phyloP scores from a whole-genome alignment of 2,113 vertebrate genomes.

The Engystomops pustulosus region DNA sequence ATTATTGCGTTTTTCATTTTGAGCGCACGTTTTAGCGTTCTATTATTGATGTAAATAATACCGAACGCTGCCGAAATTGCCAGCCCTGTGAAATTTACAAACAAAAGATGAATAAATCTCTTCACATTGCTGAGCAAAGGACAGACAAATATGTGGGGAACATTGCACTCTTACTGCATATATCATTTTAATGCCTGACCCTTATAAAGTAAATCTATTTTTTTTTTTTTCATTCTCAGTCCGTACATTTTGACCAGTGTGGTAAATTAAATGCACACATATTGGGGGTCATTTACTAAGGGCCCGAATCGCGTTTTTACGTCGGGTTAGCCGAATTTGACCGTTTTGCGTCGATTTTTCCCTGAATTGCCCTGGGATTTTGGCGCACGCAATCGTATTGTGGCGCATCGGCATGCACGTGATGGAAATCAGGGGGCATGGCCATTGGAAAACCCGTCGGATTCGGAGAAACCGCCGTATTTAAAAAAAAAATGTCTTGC shows the following conservation, averaged over 20 bases:
- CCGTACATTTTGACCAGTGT: background rate
- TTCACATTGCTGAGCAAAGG: constrained; percentile 1
- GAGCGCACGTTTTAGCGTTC: constrained; percentile 10
- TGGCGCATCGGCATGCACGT: too few relatives aligned
- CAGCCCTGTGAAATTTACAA: background rate
- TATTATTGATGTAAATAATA: constrained; percentile 41
- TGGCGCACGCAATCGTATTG: too few relatives aligned
- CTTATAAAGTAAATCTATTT: constrained; percentile 13
- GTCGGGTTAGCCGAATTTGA: too few relatives aligned
- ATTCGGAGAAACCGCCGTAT: too few relatives aligned
- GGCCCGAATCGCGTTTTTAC: too few relatives aligned
- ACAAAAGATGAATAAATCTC: constrained; percentile 25
- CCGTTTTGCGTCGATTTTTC: too few relatives aligned
- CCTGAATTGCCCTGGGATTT: too few relatives aligned
- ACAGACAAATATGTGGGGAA: constrained; percentile 8
- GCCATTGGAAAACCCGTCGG: too few relatives aligned
- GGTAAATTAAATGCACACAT: background rate
- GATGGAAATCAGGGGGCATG: too few relatives aligned
- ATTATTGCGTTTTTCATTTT: constrained; percentile 42
- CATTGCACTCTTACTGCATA: background rate
- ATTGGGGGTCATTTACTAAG: too few relatives aligned
- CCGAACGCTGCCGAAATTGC: background rate
- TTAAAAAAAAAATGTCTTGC: too few relatives aligned
- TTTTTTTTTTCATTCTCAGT: background rate
- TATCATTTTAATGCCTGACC: constrained; percentile 13